phyloP scores from a whole-genome alignment of 2,888 invertebrate genomes.

The Chrysotoxum bicinctum region DNA sequence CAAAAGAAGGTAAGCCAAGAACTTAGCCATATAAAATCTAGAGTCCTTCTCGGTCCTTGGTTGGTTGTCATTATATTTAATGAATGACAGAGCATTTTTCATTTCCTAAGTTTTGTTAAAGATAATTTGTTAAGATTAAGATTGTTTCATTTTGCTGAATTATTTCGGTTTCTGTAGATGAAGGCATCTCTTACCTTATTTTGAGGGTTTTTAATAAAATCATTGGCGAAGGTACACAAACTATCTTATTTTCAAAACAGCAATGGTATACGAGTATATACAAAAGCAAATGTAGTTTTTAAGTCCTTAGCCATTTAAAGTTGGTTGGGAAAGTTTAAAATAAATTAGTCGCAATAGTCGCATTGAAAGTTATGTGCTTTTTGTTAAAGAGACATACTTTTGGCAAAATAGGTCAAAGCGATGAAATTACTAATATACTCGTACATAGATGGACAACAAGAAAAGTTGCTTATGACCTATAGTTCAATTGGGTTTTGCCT shows the following conservation, averaged over 20 bases:
- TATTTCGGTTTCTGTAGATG: conserved; percentile 16
- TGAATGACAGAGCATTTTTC: conserved; percentile 35
- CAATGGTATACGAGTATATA: not conserved
- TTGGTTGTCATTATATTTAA: conserved; percentile 51
- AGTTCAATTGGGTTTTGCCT: no score
- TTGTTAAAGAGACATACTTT: no score
- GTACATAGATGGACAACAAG: no score
- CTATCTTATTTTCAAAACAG: not conserved
- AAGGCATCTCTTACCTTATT: conserved; percentile 1
- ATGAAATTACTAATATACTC: no score
- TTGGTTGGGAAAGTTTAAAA: not conserved
- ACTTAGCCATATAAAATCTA: not conserved
- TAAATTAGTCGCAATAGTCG: no score
- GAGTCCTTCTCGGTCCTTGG: conserved; percentile 32
- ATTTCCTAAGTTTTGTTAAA: not conserved
- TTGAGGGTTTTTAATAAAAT: not conserved
- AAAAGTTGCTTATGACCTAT: no score
- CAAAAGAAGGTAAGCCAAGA: conserved; percentile 4
- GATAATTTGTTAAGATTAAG: conserved; percentile 24
- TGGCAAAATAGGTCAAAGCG: no score
- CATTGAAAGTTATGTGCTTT: no score
- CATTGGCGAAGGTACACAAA: not conserved
- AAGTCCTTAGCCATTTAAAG: not conserved
- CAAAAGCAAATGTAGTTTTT: no score
- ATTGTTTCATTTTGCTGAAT: conserved; percentile 18